Evolutionary conservation across 1,140 invertebrate species (phyloP), one percentile per base, ranked within the genome.

Genomic region (Zaprionus gabonicus): DNA sequence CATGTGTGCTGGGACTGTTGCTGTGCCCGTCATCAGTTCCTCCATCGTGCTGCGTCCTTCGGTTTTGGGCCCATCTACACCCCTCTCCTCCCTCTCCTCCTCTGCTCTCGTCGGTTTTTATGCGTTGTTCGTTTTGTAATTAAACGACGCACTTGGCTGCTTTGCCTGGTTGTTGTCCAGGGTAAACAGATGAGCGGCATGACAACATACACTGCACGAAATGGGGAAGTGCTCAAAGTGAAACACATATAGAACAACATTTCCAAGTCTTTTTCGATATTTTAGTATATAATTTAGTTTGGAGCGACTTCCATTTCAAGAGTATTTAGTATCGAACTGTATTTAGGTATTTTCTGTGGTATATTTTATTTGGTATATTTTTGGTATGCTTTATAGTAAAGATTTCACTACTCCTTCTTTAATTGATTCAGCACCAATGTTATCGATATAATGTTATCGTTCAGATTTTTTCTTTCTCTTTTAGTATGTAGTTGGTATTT

Each of bases 61-160:
- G 23, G 41, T 44, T 44, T 44, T 44, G 41, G 41, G 41, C 38
- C 41, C n/a, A n/a, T 7, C n/a, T 20, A 20, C 20, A 20, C 20
- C 20, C 20, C 20, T 44, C 15, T 2, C 5, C 41, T 4, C 1
- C 7, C 4, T 7, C 2, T 17, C 25, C 27, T 13, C 9, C 49
- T 4, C 66, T 36, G 9, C 31, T 27, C 20, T 28, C 31, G 56
- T 53, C 67, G 85, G 81, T 90, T 90, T 90, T 90, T 90, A 90
- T 90, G 85, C 79, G 85, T 85, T 90, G 85, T 90, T 91, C 87
- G 87, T 91, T 91, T 91, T 91, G 87, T 91, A 91, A 91, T 91
- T 91, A 91, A 91, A 85, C 82, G 82, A 87, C 84, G 85, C 84
- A 87, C 85, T 87, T 88, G 84, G 71, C 57, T 88, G 78, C 78